Base-by-base conservation (phyloP, 2,113 vertebrate genomes). In the Tinamus guttatus region DNA sequence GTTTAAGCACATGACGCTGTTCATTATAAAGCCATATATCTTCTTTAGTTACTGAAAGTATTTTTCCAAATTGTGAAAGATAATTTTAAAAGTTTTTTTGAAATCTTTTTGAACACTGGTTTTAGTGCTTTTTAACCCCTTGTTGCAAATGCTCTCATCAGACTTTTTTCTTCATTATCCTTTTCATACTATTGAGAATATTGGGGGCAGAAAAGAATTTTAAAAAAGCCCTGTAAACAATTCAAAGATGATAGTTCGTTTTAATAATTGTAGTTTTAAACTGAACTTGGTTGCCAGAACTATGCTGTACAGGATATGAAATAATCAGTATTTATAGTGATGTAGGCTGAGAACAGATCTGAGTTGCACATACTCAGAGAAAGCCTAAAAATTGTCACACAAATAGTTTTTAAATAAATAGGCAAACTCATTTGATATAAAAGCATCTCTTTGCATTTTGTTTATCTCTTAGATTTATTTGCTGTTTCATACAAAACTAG, bases 401-500 rank as follows among this genome's bases (percentile, higher is more conserved):
- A 65, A 84, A 60, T 76, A 12, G 18, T 84, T 93, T 93, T 65
- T 85, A 74, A 92, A 94, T 89, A 94, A 93, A 79, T 76, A 75
- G 83, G 32, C 38, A 83, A 38, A 69, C 58, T 92, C 95, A 95
- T 41, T 79, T 94, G 76, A 93, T 90, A 85, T 94, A 60, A 94
- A 93, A 94, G 71, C 67, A 62, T 83, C 45, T 75, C 73, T 77
- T 22, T 87, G 59, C 59, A 38, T 95, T 94, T 78, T 94, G 89
- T 94, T 96, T 93, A 81, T 89, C 85, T 91, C 80, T 81, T 52
- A 88, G 93, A 93, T 97, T 95, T 95, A 95, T 95, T 90, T 95
- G 82, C 73, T 77, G 73, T 75, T 95, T 95, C 81, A 58, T 93
- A 84, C 49, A 86, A 81, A 96, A 88, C 68, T 78, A 75, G 60